Conservation (phyloP, 2,113 vertebrate genomes). For the Trogon surrucura region DNA sequence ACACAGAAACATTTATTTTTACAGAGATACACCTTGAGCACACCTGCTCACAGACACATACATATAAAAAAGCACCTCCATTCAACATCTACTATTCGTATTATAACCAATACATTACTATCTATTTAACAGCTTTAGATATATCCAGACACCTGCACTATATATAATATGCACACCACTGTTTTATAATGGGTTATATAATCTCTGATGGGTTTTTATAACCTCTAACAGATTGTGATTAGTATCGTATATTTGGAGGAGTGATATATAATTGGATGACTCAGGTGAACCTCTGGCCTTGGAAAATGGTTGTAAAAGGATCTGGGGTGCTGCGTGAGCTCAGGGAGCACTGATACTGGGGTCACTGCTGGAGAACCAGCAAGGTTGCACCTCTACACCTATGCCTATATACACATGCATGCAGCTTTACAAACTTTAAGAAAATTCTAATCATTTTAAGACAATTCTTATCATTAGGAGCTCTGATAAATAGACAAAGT, state of each 20-base stretch:
- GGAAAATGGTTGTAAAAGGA: neutral
- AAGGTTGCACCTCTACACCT: neutral
- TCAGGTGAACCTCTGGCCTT: neutral
- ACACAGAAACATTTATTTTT: neutral
- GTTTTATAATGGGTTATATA: neutral
- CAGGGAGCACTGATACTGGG: accelerated
- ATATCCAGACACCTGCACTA: neutral
- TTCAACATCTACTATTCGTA: neutral
- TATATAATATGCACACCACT: neutral
- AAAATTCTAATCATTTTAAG: neutral
- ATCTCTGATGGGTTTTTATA: no score
- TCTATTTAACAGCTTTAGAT: neutral
- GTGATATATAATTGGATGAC: neutral
- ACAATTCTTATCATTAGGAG: neutral
- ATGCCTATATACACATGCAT: neutral
- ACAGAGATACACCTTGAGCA: neutral
- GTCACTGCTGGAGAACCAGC: neutral
- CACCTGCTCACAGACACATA: neutral
- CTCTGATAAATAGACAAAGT: neutral
- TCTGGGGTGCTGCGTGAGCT: neutral
- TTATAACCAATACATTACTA: neutral
- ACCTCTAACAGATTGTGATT: neutral
- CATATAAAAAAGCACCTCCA: neutral
- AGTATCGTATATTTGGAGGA: neutral
- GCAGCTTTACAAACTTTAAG: neutral